Evolutionary conservation across 2,113 vertebrate species (phyloP).

Genomic region (Paracanthobrama guichenoti): DNA sequence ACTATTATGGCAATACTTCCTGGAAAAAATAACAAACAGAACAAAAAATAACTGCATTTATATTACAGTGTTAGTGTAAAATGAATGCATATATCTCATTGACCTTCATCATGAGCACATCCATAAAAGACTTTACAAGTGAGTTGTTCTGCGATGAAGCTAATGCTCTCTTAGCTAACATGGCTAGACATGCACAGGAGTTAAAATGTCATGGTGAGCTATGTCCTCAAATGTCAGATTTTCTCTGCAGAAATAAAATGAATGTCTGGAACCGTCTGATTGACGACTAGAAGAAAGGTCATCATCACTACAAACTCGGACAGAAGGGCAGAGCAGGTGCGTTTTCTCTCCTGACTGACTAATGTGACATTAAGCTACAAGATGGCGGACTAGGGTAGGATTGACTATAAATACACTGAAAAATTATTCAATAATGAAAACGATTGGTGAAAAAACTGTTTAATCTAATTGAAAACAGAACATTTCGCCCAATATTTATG

Average conservation of each 20-base stretch:
- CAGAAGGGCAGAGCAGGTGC: conserved; percentile 5
- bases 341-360: background rate
- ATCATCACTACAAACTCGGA: background rate
- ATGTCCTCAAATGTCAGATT: conserved; percentile 48
- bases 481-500: background rate
- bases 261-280: background rate
- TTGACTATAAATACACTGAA: background rate
- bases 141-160: background rate
- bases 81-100: no score
- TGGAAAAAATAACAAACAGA: conserved; percentile 49
- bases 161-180: conserved; percentile 7
- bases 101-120: no score
- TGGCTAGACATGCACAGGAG: no score
- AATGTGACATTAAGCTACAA: background rate
- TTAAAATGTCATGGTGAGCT: no score
- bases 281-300: background rate
- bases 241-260: conserved; percentile 28
- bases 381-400: background rate
- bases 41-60: background rate
- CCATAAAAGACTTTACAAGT: no score
- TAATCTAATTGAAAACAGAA: background rate
- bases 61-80: no score
- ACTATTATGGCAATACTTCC: conserved; percentile 89
- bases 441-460: no score
- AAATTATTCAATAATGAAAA: background rate